phyloP scores from a whole-genome alignment of 1,140 invertebrate genomes.

The Bombus fervidus region DNA sequence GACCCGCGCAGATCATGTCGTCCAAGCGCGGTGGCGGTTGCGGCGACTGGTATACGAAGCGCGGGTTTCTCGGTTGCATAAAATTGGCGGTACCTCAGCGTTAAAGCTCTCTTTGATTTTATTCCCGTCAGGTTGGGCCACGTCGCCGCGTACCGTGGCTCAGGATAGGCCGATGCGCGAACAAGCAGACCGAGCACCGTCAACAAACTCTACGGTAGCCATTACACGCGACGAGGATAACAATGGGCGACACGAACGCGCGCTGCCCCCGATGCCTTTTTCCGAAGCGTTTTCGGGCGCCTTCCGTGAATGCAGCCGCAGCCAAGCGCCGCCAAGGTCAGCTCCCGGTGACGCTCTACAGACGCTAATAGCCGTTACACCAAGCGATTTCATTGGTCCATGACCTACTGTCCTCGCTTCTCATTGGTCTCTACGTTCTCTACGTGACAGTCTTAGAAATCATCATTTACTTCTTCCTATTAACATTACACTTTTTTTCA shows the following conservation, averaged over 20 bases:
- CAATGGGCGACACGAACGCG: slow-evolving; percentile 73
- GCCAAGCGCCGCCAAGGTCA: slow-evolving; percentile 62
- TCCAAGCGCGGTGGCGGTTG: slow-evolving; percentile 61
- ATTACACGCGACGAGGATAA: slow-evolving; percentile 78
- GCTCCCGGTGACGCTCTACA: slow-evolving; percentile 23
- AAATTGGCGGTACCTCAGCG: slow-evolving; percentile 53
- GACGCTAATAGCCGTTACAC: slow-evolving; percentile 26
- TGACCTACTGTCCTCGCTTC: neutral
- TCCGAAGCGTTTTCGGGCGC: slow-evolving; percentile 67
- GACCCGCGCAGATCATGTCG: slow-evolving; percentile 73
- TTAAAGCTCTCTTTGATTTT: neutral
- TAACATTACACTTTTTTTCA: neutral
- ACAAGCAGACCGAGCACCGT: slow-evolving; percentile 62
- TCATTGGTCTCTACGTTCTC: neutral
- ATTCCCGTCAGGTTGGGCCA: slow-evolving; percentile 22
- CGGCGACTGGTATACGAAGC: slow-evolving; percentile 54
- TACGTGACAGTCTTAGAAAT: neutral
- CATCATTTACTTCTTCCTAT: slow-evolving; percentile 10
- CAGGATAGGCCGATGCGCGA: slow-evolving; percentile 53
- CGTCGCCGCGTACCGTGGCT: slow-evolving; percentile 38
- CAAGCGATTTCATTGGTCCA: slow-evolving; percentile 32
- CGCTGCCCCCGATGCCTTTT: slow-evolving; percentile 61
- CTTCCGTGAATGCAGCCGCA: slow-evolving; percentile 59
- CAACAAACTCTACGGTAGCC: slow-evolving; percentile 74
- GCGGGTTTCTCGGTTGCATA: slow-evolving; percentile 60